Evolutionary conservation across 2,797 vertebrate genomes (phyloP).

Genomic region (Hephaestus fuliginosus): DNA sequence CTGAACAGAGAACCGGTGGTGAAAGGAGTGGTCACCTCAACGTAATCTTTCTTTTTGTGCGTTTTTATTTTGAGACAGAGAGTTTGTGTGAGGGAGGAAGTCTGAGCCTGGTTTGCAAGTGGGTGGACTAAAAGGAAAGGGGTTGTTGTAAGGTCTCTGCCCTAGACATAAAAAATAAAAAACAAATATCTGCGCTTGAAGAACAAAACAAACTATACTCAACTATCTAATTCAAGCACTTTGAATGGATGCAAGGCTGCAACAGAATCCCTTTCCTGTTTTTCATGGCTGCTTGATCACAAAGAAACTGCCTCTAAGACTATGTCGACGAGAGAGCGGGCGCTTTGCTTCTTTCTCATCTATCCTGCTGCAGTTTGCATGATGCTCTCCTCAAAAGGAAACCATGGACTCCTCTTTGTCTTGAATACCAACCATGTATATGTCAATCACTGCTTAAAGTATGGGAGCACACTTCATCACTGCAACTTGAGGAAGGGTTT

Average conservation of each 20-base stretch:
- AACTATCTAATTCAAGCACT: conserved; percentile 62
- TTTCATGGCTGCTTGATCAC: conserved; percentile 47
- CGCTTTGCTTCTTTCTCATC: conserved; percentile 64
- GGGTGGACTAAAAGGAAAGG: conserved; percentile 26
- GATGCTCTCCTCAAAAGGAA: conserved; percentile 60
- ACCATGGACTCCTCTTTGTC: conserved; percentile 58
- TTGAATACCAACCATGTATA: conserved; percentile 55
- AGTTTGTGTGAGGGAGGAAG: conserved; percentile 20
- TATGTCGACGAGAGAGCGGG: conserved; percentile 2
- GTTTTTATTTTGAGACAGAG: conserved; percentile 9
- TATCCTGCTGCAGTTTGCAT: conserved; percentile 74
- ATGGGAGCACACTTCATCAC: conserved; percentile 13
- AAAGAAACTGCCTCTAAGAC: conserved; percentile 51
- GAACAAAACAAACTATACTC: conserved; percentile 59
- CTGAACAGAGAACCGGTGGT: conserved; percentile 93
- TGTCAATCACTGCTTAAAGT: conserved; percentile 50
- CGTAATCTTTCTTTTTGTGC: conserved; percentile 74
- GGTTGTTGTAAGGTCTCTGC: conserved; percentile 28
- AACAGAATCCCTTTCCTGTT: conserved; percentile 50
- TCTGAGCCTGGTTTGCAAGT: neutral
- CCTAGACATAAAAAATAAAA: conserved; percentile 28
- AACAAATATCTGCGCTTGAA: conserved; percentile 62
- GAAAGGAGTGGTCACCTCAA: conserved; percentile 88
- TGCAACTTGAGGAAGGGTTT: conserved; percentile 27
- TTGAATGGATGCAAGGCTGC: conserved; percentile 63